Percentiles rank a stretch among this genome's conserved stretches.
phyloP scores from a whole-genome alignment of 1,140 invertebrate species.

The Sipha flava region DNA sequence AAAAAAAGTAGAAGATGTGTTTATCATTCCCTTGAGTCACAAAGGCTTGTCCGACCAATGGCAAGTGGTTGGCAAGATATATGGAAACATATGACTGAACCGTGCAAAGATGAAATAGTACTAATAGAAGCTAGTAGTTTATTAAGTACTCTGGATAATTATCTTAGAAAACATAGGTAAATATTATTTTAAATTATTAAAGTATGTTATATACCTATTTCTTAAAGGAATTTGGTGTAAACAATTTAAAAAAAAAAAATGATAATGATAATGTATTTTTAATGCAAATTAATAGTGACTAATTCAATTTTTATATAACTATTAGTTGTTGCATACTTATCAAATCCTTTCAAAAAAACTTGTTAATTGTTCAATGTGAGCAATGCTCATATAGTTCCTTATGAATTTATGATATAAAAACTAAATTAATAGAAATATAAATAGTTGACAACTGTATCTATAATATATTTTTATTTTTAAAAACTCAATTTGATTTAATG shows the following conservation, averaged over 20 bases:
- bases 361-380: too few species aligned
- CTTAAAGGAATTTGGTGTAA: too few species aligned
- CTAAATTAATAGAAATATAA: too few species aligned
- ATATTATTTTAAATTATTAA: constrained; percentile 9
- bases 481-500: too few species aligned
- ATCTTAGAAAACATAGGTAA: constrained; percentile 76
- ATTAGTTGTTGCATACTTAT: background rate
- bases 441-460: too few species aligned
- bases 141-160: constrained; percentile 75
- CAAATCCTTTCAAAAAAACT: too few species aligned
- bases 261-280: too few species aligned
- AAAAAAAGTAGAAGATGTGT: constrained; percentile 80
- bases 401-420: too few species aligned
- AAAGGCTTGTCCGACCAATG: constrained; percentile 58
- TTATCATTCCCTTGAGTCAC: constrained; percentile 78
- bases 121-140: constrained; percentile 73
- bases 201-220: too few species aligned
- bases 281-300: background rate
- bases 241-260: too few species aligned
- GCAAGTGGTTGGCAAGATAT: constrained; percentile 66
- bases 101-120: constrained; percentile 75
- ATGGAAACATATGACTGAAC: constrained; percentile 77
- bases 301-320: background rate
- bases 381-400: too few species aligned
- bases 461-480: too few species aligned